A percentile compares a stretch with the other conserved stretches of the same genome.
These are phyloP conservation scores for Aquatica leii DNA, from an alignment of 2,888 invertebrate genomes.

Conservation along the genomic window DNA sequence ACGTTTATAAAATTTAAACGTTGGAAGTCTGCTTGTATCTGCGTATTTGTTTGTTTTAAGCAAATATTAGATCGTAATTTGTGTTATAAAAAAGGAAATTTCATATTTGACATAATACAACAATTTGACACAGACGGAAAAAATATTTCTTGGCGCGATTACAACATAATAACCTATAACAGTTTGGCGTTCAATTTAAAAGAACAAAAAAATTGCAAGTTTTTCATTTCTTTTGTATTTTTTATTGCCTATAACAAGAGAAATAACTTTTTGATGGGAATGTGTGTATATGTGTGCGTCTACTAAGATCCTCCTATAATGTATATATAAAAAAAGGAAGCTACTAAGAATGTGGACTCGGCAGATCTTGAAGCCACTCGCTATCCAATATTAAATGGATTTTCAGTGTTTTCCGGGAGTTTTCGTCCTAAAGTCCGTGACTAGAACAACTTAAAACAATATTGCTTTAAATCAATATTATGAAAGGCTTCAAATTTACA, in stretches of 20 bases:
- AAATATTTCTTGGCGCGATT: not conserved
- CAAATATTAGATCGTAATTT: too few relatives aligned
- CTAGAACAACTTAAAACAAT: slow-evolving; percentile 26
- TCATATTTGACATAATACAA: not conserved
- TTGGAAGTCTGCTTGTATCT: too few relatives aligned
- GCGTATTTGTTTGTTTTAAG: too few relatives aligned
- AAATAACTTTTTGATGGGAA: slow-evolving; percentile 28
- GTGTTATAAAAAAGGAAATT: not conserved
- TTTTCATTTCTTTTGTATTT: slow-evolving; percentile 10
- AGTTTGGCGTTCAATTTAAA: slow-evolving; percentile 12
- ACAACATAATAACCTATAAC: slow-evolving; percentile 8
- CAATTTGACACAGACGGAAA: not conserved
- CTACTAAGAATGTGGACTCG: slow-evolving; percentile 32
- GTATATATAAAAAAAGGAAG: slow-evolving; percentile 18
- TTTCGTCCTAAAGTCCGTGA: slow-evolving; percentile 24
- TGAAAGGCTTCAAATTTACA: slow-evolving; percentile 16
- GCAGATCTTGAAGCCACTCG: slow-evolving; percentile 28
- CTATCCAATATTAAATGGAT: slow-evolving; percentile 35
- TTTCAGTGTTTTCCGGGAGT: slow-evolving; percentile 34
- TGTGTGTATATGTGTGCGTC: slow-evolving; percentile 22
- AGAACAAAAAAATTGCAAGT: slow-evolving; percentile 14
- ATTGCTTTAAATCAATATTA: slow-evolving; percentile 31
- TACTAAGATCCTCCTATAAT: not conserved
- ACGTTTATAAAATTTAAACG: too few relatives aligned
- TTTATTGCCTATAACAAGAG: slow-evolving; percentile 18